Evolutionary conservation across 64 coral and sea anemone species (phyloP).

Genomic region (Montipora efflorescens): DNA sequence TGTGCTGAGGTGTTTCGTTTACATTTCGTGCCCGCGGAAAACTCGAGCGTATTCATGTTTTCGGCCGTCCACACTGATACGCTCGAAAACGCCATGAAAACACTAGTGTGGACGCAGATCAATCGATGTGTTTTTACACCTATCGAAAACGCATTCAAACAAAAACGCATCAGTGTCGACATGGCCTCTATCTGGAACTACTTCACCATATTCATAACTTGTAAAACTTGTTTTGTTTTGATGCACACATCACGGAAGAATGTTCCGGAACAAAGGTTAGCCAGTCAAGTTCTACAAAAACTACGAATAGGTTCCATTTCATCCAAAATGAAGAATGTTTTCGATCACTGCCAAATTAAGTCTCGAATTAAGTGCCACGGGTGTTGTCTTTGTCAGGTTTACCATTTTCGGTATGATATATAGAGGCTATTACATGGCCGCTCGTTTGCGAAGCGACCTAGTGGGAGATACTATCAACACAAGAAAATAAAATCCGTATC

Average conservation of each 20-base stretch:
- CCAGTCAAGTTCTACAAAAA: neutral
- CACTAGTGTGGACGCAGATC: too few relatives aligned
- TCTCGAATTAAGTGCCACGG: too few relatives aligned
- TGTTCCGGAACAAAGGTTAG: neutral
- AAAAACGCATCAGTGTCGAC: too few relatives aligned
- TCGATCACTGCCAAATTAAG: neutral
- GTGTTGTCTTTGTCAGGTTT: neutral
- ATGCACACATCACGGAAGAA: neutral
- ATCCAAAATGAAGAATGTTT: neutral
- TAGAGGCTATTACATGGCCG: neutral
- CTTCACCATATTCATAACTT: conserved; percentile 55
- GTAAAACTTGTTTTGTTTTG: conserved; percentile 14
- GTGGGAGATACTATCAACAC: neutral
- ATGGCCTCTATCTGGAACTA: conserved; percentile 20
- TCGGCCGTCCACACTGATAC: too few relatives aligned
- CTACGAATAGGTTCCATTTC: neutral
- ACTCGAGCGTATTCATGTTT: too few relatives aligned
- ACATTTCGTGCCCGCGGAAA: too few relatives aligned
- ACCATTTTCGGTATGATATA: neutral
- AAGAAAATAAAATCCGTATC: neutral
- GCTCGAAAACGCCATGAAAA: too few relatives aligned
- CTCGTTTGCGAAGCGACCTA: neutral
- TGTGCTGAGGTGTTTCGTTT: too few relatives aligned
- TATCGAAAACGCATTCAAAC: too few relatives aligned
- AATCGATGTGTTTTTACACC: too few relatives aligned